Conservation (phyloP, 2,113 vertebrate species). For the Rhinolophus ferrumequinum region DNA sequence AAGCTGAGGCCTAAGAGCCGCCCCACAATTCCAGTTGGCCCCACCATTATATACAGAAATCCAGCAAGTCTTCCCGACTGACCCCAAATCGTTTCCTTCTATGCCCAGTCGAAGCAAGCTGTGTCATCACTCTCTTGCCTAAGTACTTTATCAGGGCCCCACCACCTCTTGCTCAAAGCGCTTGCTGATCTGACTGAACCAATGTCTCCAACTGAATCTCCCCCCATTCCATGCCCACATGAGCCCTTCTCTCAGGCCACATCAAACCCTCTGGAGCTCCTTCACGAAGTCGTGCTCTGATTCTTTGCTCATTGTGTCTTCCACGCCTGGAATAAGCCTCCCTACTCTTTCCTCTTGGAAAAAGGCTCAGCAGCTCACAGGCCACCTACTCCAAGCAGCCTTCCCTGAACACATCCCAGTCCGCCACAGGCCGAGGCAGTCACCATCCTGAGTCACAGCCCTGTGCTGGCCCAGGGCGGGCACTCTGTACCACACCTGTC, state of each 20-base stretch:
- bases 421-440: neutral
- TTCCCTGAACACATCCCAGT: neutral
- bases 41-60: neutral
- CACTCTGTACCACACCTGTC: neutral
- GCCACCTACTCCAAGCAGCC: conserved; percentile 1
- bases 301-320: neutral
- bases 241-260: neutral
- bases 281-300: too few relatives aligned
- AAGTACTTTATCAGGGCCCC: neutral
- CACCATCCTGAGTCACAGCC: neutral
- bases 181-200: neutral
- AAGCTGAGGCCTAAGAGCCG: neutral
- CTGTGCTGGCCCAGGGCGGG: neutral
- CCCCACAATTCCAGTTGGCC: neutral
- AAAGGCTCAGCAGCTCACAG: neutral
- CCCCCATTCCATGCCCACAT: neutral
- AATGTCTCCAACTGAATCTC: neutral
- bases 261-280: neutral
- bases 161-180: neutral
- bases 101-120: neutral
- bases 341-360: neutral
- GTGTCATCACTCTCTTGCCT: neutral
- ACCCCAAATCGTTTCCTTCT: neutral
- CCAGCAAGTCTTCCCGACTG: neutral
- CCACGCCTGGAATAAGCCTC: neutral